Conservation (phyloP, 2,113 vertebrate species). For the Cathartes aura region DNA sequence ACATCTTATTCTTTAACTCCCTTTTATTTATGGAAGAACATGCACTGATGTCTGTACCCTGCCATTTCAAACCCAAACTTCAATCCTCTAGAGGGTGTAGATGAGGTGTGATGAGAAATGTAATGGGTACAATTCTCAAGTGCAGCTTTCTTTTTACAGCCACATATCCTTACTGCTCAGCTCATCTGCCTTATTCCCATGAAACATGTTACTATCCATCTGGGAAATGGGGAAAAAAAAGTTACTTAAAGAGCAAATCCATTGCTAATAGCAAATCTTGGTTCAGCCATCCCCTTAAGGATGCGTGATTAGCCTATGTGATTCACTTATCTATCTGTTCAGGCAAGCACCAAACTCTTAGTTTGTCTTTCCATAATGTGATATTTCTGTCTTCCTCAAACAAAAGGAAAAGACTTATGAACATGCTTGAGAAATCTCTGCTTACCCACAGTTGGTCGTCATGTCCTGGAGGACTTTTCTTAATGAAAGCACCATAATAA, state of each 20-base stretch:
- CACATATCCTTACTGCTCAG: not conserved
- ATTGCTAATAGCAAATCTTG: not conserved
- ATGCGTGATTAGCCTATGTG: not conserved
- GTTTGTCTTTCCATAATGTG: not conserved
- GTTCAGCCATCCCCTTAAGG: not conserved
- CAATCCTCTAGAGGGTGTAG: not conserved
- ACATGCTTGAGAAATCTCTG: not conserved
- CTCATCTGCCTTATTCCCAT: not conserved
- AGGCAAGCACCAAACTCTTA: not conserved
- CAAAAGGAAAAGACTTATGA: not conserved
- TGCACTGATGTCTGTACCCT: not conserved
- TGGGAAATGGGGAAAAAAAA: not conserved
- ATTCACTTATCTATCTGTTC: not conserved
- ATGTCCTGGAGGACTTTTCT: slow-evolving; percentile 97
- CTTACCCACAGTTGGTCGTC: slow-evolving; percentile 98
- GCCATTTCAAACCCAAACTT: not conserved
- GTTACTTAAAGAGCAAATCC: slow-evolving; percentile 18
- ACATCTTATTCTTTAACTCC: not conserved
- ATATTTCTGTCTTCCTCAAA: not conserved
- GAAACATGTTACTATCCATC: not conserved
- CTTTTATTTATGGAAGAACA: not conserved
- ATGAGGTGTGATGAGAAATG: not conserved
- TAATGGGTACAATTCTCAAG: not conserved
- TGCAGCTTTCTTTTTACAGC: not conserved
- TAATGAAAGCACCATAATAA: slow-evolving; percentile 99